A percentile compares a stretch with the other conserved stretches of the same genome.
Conservation (phyloP, 2,113 vertebrate species). For the Istiophorus platypterus region DNA sequence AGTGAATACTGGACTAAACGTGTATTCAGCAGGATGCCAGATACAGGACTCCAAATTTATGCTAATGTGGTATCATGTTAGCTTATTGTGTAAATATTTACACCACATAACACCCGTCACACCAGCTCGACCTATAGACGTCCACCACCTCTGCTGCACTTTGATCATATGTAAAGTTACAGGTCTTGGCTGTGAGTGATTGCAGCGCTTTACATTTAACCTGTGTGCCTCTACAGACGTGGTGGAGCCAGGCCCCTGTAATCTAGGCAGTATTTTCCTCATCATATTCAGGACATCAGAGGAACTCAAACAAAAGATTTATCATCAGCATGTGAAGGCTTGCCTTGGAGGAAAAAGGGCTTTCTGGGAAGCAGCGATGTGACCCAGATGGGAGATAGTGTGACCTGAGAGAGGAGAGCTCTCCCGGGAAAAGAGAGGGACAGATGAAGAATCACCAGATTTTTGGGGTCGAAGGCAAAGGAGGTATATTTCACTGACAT, state of each 20-base stretch:
- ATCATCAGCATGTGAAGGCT: slow-evolving; percentile 55
- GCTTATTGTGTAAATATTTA: not conserved
- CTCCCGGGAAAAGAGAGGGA: slow-evolving; percentile 46
- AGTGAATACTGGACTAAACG: not conserved
- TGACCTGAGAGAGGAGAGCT: slow-evolving; percentile 49
- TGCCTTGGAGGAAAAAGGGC: slow-evolving; percentile 24
- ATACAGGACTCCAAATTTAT: not conserved
- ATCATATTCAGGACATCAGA: slow-evolving; percentile 35
- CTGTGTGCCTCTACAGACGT: not conserved
- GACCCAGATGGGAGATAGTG: slow-evolving; percentile 75
- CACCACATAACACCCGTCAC: not conserved
- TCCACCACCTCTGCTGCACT: not conserved
- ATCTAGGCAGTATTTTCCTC: not conserved
- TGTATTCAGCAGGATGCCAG: not conserved
- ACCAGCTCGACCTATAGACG: not conserved
- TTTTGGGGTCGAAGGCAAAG: slow-evolving; percentile 15
- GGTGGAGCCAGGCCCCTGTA: not conserved
- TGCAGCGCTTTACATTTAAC: slow-evolving; percentile 3
- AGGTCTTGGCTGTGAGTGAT: not conserved
- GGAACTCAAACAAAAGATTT: slow-evolving; percentile 45
- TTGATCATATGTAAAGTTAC: slow-evolving; percentile 6
- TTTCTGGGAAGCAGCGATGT: slow-evolving; percentile 70
- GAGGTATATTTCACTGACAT: slow-evolving; percentile 56
- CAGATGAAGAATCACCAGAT: slow-evolving; percentile 44
- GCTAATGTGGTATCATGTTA: not conserved